Percentiles rank a stretch among this genome's conserved stretches.
These are phyloP conservation scores for Hydrochoerus hydrochaeris DNA, from an alignment of 2,113 vertebrate genomes.

Conservation along the genomic window DNA sequence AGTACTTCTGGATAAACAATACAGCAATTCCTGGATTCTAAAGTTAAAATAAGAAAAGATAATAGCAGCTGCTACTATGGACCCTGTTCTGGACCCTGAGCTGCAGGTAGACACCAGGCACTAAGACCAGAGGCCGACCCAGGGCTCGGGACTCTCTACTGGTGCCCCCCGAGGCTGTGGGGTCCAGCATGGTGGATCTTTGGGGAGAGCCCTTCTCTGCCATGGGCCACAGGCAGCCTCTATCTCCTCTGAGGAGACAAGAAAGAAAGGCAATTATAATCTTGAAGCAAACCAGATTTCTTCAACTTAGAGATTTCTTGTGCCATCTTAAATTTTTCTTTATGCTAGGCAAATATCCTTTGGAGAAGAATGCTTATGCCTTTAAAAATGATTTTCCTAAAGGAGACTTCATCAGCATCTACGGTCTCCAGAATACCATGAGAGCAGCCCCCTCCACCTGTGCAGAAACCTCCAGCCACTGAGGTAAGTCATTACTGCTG, in stretches of 20 bases:
- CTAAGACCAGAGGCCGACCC: neutral
- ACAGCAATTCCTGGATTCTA: neutral
- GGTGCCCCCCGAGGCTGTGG: accelerated
- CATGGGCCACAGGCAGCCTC: neutral
- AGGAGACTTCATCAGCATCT: neutral
- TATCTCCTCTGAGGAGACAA: neutral
- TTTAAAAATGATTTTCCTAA: neutral
- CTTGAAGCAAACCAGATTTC: neutral
- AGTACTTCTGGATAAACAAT: neutral
- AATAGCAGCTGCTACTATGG: neutral
- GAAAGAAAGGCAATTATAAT: neutral
- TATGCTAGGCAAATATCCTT: neutral
- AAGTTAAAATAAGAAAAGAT: neutral
- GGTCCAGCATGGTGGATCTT: accelerated
- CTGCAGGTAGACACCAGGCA: neutral
- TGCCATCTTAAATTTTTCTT: neutral
- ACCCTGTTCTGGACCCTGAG: neutral
- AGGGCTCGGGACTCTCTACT: accelerated
- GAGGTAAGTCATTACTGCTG: neutral
- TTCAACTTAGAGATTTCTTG: neutral
- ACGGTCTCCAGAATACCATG: neutral
- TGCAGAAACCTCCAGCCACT: neutral
- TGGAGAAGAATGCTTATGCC: neutral
- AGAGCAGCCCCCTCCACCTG: neutral
- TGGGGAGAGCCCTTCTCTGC: neutral